Evolutionary conservation across 2,797 vertebrate species (phyloP).

Genomic region (Bradypus variegatus): DNA sequence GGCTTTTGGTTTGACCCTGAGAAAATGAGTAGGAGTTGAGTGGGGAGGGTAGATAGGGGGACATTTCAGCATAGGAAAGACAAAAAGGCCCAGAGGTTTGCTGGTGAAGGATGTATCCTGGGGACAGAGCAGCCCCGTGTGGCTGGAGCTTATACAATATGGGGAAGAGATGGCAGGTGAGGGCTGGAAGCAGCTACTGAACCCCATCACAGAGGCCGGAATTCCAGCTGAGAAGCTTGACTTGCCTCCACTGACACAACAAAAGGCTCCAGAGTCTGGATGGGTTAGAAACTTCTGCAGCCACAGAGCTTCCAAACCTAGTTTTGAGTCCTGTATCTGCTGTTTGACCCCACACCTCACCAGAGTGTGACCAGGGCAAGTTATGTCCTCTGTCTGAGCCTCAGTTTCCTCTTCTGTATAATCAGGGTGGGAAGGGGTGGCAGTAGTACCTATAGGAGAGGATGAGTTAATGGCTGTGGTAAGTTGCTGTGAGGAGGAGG

Average conservation of each 20-base stretch:
- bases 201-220: not conserved
- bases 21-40: not conserved
- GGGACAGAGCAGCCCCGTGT: not conserved
- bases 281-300: not conserved
- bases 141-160: not conserved
- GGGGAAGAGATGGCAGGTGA: not conserved
- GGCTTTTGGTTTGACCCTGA: not conserved
- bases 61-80: not conserved
- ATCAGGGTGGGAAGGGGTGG: too few relatives aligned
- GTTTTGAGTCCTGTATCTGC: not conserved
- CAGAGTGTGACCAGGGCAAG: not conserved
- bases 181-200: not conserved
- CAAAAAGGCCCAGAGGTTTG: not conserved
- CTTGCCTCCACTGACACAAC: not conserved
- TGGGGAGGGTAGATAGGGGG: too few relatives aligned
- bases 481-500: not conserved
- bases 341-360: not conserved
- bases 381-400: not conserved
- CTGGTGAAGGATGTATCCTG: not conserved
- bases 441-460: not conserved
- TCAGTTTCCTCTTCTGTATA: constrained; percentile 9
- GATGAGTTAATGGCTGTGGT: not conserved
- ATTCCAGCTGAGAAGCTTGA: not conserved
- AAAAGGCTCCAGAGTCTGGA: not conserved
- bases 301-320: not conserved